A percentile compares a stretch with the other conserved stretches of the same genome.
These are phyloP conservation scores for Cardinalis cardinalis DNA, from an alignment of 2,113 vertebrate genomes.

Conservation along the genomic window DNA sequence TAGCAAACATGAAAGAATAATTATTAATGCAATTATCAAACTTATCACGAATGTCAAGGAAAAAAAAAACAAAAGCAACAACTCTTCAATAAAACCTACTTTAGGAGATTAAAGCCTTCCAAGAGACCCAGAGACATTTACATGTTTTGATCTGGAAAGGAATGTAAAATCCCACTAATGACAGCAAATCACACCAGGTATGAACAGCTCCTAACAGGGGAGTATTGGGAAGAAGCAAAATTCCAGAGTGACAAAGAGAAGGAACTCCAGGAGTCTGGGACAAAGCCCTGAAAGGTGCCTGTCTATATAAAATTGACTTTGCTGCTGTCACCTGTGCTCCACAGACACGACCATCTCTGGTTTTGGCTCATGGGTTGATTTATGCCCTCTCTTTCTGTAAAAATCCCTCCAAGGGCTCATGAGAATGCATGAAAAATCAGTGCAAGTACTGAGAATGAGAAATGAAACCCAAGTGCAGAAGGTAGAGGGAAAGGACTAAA, in stretches of 20 bases:
- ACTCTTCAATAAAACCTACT: constrained; percentile 44
- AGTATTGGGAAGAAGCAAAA: background rate
- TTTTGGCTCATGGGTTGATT: background rate
- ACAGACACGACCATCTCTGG: background rate
- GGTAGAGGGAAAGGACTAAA: background rate
- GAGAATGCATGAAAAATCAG: background rate
- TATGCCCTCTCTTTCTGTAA: background rate
- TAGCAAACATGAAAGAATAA: constrained; percentile 55
- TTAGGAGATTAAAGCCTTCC: constrained; percentile 47
- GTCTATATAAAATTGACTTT: background rate
- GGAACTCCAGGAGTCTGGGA: background rate
- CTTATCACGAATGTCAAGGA: background rate
- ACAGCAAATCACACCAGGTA: background rate
- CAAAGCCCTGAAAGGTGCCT: background rate
- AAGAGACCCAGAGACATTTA: constrained; percentile 26
- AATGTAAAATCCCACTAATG: background rate
- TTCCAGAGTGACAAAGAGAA: background rate
- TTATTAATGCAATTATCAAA: constrained; percentile 58
- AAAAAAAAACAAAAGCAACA: background rate
- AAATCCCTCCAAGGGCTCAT: background rate
- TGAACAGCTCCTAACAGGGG: background rate
- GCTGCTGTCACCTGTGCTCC: background rate
- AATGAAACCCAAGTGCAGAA: background rate
- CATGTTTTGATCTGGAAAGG: constrained; percentile 38
- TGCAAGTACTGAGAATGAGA: background rate